Conservation (phyloP, 2,113 vertebrate species). For the Clarias magur region DNA sequence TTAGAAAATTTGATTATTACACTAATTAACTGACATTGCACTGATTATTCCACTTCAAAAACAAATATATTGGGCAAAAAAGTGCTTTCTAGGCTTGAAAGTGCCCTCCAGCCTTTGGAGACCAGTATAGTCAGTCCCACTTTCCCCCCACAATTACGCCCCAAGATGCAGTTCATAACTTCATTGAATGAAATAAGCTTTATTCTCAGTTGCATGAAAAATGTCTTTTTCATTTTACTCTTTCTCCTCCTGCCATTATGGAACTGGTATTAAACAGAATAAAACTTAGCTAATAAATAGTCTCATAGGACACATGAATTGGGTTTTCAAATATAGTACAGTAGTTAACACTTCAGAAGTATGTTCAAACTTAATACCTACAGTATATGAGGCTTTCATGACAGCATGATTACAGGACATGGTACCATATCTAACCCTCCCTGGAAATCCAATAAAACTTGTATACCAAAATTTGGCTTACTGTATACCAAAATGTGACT, state of each 20-base stretch:
- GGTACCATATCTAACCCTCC: not conserved
- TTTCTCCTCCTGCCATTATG: conserved; percentile 10
- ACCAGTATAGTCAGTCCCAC: too few relatives aligned
- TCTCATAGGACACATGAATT: conserved; percentile 48
- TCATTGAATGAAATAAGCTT: conserved; percentile 75
- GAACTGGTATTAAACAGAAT: conserved; percentile 60
- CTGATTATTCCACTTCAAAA: too few relatives aligned
- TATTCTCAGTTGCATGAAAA: conserved; percentile 63
- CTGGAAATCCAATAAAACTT: not conserved
- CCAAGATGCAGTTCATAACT: conserved; percentile 69
- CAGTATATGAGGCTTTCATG: not conserved
- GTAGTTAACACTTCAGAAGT: not conserved
- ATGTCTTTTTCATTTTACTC: conserved; percentile 57
- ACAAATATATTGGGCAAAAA: too few relatives aligned
- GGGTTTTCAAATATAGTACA: conserved; percentile 31
- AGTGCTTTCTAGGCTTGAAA: too few relatives aligned
- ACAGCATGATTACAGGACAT: not conserved
- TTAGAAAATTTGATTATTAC: too few relatives aligned
- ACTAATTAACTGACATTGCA: too few relatives aligned
- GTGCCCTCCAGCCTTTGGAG: too few relatives aligned
- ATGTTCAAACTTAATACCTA: not conserved
- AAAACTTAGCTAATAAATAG: conserved; percentile 66
- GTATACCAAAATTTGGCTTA: not conserved
- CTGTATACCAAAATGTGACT: not conserved
- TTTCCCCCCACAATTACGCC: too few relatives aligned